Evolutionary conservation across 2,888 invertebrate species (phyloP), one percentile per base, ranked within the genome.

Genomic region (Drosophila putrida): DNA sequence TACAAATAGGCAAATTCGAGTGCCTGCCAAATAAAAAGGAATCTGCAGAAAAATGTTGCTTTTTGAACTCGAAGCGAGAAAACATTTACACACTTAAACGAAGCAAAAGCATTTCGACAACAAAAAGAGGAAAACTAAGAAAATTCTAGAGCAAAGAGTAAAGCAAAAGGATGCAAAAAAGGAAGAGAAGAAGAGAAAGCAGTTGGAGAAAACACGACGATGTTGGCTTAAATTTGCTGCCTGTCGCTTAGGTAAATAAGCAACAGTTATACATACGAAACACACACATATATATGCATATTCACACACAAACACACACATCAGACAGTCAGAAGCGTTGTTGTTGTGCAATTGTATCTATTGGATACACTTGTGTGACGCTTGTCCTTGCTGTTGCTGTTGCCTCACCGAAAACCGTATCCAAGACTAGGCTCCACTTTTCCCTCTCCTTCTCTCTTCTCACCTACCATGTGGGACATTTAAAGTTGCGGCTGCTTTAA

Each of bases 41-140:
- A 88, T 61, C 61, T 61, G 11, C 47, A 61, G 57, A 71, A 68
- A 69, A 44, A 66, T 73, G 67, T 69, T 75, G 69, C 67, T 66
- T 75, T 75, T 67, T 69, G 62, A 46, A 63, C 75, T 69, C 54
- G 71, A 55, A 88, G 77, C 81, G 79, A 71, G 77, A 88, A 80
- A 83, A 83, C 83, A 84, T 84, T 84, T 84, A 74, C 85, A 89
- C 83, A 84, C 88, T 83, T 89, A 87, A 89, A 89, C 89, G 88
- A 89, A 73, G 68, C 75, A 88, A 84, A 74, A 75, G 78, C 73
- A 77, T 85, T 74, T 69, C 51, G 55, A 53, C 57, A 80, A 67
- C 39, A 58, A 41, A 51, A 68, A 11, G 44, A 47, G 60, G 58
- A 75, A 82, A 69, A 77, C 58, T 43, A 67, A 60, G 43, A 60